Evolutionary conservation across 2,113 vertebrate genomes (phyloP).

Genomic region (Cisticola juncidis): DNA sequence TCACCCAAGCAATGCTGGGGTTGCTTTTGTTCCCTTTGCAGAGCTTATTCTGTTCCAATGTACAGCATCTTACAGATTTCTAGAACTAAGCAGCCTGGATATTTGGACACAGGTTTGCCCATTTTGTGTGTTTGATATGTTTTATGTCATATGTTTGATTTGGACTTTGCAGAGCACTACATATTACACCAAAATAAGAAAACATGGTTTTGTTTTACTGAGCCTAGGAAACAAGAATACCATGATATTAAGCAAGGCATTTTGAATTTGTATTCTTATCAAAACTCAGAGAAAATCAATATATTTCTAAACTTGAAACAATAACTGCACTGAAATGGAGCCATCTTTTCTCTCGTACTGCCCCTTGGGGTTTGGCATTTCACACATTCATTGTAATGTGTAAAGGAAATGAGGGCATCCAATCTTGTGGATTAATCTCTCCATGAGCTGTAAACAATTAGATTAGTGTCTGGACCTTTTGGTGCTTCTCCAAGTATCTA

Average conservation of each 20-base stretch:
- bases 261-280: constrained; percentile 28
- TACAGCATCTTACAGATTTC: not conserved
- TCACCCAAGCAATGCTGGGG: not conserved
- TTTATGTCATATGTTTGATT: not conserved
- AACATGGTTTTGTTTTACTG: not conserved
- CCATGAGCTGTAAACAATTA: constrained; percentile 61
- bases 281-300: constrained; percentile 38
- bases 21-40: not conserved
- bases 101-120: accelerated
- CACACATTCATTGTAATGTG: constrained; percentile 37
- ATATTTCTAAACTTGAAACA: constrained; percentile 25
- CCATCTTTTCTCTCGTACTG: constrained; percentile 13
- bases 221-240: not conserved
- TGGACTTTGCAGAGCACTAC: not conserved
- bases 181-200: not conserved
- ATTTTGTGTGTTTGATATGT: accelerated
- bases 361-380: constrained; percentile 51
- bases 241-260: not conserved
- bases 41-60: not conserved
- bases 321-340: constrained; percentile 23
- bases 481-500: constrained; percentile 42
- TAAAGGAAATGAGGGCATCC: constrained; percentile 59
- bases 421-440: constrained; percentile 58
- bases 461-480: constrained; percentile 59
- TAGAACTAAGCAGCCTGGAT: not conserved